These are phyloP conservation scores for Grantiella picta DNA, from an alignment of 2,113 vertebrate genomes.

Conservation along the genomic window DNA sequence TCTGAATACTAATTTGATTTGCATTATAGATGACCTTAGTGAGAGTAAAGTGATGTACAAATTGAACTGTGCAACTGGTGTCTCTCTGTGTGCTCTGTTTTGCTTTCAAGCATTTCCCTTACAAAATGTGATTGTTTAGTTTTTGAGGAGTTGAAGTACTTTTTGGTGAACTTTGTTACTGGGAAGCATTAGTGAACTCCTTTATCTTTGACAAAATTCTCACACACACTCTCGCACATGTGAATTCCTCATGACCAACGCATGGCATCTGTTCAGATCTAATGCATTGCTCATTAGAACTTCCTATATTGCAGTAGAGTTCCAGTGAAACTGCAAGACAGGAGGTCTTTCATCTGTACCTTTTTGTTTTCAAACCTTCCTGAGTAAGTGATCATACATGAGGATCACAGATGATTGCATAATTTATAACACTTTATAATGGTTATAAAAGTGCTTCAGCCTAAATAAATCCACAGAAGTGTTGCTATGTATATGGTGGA, in stretches of 20 bases:
- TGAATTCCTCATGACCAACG: not conserved
- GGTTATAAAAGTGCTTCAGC: not conserved
- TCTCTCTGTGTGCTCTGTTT: not conserved
- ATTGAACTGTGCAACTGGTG: not conserved
- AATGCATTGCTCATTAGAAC: not conserved
- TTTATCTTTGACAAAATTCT: not conserved
- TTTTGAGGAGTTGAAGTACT: not conserved
- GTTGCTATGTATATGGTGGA: not conserved
- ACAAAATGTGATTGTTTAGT: not conserved
- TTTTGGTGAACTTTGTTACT: not conserved
- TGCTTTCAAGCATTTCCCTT: not conserved
- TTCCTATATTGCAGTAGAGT: not conserved
- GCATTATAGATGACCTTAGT: not conserved
- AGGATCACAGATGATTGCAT: not conserved
- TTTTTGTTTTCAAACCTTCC: not conserved
- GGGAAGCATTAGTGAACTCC: not conserved
- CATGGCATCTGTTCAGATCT: not conserved
- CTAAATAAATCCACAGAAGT: not conserved
- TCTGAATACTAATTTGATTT: constrained; percentile 14
- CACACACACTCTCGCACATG: no score
- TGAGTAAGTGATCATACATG: not conserved
- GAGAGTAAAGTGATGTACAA: not conserved
- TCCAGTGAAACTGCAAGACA: not conserved
- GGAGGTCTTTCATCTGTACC: not conserved
- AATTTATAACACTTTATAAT: not conserved